Evolutionary conservation across 92 coral and sea anemone species (phyloP).

Genomic region (Hydrozoanthus gracilis): DNA sequence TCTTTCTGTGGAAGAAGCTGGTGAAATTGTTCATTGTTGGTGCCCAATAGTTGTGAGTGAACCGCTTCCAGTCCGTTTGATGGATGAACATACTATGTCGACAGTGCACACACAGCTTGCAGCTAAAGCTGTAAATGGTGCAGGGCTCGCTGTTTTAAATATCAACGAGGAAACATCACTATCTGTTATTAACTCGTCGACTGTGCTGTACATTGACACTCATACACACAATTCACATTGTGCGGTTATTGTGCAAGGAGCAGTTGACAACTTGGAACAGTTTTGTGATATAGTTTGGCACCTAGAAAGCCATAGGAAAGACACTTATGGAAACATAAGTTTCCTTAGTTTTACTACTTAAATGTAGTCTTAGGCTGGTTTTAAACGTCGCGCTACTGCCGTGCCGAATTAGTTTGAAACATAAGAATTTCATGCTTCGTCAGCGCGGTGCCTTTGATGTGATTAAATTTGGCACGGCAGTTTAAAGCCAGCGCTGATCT

Average conservation of each 20-base stretch:
- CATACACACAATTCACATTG: constrained; percentile 34
- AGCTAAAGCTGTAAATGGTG: background rate
- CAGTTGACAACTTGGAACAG: background rate
- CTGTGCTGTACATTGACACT: constrained; percentile 36
- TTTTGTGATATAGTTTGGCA: constrained; percentile 36
- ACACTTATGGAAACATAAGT: constrained; percentile 38
- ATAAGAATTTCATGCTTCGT: too few relatives aligned
- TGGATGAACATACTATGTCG: constrained; percentile 20
- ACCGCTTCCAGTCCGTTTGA: constrained; percentile 46
- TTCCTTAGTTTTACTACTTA: too few relatives aligned
- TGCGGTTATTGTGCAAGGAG: constrained; percentile 34
- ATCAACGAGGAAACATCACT: constrained; percentile 36
- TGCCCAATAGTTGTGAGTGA: background rate
- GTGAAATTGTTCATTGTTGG: constrained; percentile 10
- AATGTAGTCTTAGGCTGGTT: too few relatives aligned
- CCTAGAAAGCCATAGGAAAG: background rate
- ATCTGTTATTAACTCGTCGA: constrained; percentile 21
- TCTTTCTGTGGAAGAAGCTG: constrained; percentile 41
- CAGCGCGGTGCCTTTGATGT: too few relatives aligned
- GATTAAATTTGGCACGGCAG: too few relatives aligned
- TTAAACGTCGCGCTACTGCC: too few relatives aligned
- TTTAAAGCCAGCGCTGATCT: too few relatives aligned
- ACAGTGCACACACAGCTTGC: constrained; percentile 28
- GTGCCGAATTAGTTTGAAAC: too few relatives aligned
- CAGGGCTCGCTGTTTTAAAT: constrained; percentile 5